Percentiles rank a stretch among this genome's conserved stretches.
Conservation (phyloP, 2,888 invertebrate genomes). For the Papilio elwesi region DNA sequence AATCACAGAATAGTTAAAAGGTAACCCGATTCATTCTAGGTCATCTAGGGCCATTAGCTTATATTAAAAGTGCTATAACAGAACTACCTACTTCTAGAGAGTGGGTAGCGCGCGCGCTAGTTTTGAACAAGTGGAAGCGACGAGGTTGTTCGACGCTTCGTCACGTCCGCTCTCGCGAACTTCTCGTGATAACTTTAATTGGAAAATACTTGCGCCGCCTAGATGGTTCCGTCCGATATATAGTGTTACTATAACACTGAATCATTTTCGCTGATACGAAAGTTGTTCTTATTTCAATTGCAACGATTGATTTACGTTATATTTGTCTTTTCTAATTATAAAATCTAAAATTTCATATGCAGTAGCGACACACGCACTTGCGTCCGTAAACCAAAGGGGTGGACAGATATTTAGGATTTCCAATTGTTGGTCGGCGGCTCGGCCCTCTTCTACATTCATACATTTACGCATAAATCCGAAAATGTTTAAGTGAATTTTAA, state of each 20-base stretch:
- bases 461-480: too few species aligned
- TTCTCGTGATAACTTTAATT: slow-evolving; percentile 72
- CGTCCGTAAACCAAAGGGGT: too few species aligned
- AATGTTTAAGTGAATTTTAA: too few species aligned
- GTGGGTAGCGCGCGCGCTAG: slow-evolving; percentile 21
- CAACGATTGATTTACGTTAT: too few species aligned
- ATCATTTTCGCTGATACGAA: not conserved
- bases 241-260: slow-evolving; percentile 21
- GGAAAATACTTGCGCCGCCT: slow-evolving; percentile 57
- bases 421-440: too few species aligned
- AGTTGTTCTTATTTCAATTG: too few species aligned
- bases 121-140: slow-evolving; percentile 38
- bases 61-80: slow-evolving; percentile 34
- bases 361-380: too few species aligned
- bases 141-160: slow-evolving; percentile 44
- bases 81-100: slow-evolving; percentile 29
- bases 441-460: too few species aligned
- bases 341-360: too few species aligned
- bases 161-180: slow-evolving; percentile 57
- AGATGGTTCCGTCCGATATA: slow-evolving; percentile 37
- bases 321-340: too few species aligned
- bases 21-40: slow-evolving; percentile 31
- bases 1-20: slow-evolving; percentile 13
- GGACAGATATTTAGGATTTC: too few species aligned
- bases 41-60: slow-evolving; percentile 24